Percentiles rank a stretch among this genome's conserved stretches.
Conservation (phyloP, 2,113 vertebrate genomes). For the Phrynosoma blainvillii region DNA sequence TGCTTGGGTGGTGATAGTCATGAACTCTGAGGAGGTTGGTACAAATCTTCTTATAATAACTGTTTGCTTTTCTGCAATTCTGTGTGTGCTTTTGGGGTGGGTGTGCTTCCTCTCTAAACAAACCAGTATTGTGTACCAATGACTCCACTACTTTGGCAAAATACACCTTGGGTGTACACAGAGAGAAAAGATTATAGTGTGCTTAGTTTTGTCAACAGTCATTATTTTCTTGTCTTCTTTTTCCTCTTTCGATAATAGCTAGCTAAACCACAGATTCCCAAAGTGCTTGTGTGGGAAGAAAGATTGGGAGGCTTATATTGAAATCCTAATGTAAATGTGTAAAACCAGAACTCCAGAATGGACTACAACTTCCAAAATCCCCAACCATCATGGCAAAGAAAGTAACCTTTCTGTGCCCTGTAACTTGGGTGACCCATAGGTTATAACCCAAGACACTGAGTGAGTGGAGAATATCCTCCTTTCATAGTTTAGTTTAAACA, state of each 20-base stretch:
- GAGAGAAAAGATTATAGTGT: not conserved
- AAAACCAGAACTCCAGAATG: too few relatives aligned
- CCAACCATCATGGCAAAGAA: too few relatives aligned
- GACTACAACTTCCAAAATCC: too few relatives aligned
- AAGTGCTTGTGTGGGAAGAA: not conserved
- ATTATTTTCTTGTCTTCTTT: conserved; percentile 12
- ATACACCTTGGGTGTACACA: conserved; percentile 37
- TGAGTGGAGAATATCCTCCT: too few relatives aligned
- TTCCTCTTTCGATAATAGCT: not conserved
- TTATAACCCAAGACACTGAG: not conserved
- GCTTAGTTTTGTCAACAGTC: conserved; percentile 16
- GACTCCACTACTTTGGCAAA: conserved; percentile 32
- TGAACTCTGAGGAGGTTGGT: conserved; percentile 43
- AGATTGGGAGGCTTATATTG: not conserved
- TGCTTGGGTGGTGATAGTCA: not conserved
- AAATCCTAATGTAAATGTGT: not conserved
- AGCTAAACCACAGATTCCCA: not conserved
- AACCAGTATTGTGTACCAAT: conserved; percentile 40
- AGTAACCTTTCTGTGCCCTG: too few relatives aligned
- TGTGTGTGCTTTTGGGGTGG: conserved; percentile 10
- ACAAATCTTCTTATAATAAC: conserved; percentile 43
- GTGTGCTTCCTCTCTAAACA: conserved; percentile 27
- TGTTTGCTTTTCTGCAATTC: conserved; percentile 45
- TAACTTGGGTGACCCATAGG: too few relatives aligned
- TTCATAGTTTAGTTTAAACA: too few relatives aligned